Evolutionary conservation across 2,888 invertebrate genomes (phyloP).

Genomic region (Thecophora atra): DNA sequence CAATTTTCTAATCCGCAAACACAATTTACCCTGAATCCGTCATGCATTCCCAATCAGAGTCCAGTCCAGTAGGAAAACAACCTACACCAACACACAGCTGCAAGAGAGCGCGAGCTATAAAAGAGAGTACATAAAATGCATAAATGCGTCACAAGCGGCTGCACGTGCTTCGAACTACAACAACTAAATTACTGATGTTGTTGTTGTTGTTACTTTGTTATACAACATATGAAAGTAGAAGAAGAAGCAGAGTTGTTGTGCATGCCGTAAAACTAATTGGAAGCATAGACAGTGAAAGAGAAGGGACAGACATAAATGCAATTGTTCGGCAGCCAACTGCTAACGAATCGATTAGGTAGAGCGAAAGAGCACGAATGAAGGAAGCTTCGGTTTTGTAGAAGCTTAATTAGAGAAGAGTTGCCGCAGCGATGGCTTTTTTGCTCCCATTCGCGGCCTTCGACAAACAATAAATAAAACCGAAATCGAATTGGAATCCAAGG

Average conservation of each 20-base stretch:
- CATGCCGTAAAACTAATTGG: slow-evolving; percentile 8
- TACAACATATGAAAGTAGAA: too few relatives aligned
- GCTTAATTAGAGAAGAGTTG: neutral
- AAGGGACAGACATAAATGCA: neutral
- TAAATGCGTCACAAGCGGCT: neutral
- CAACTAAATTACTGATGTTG: neutral
- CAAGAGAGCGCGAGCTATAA: neutral
- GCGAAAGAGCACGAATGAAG: neutral
- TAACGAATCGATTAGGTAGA: neutral
- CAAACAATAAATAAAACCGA: neutral
- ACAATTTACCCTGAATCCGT: too few relatives aligned
- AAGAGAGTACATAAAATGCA: neutral
- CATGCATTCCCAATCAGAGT: too few relatives aligned
- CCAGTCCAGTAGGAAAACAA: too few relatives aligned
- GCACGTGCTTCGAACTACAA: slow-evolving; percentile 15
- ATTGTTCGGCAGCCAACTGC: too few relatives aligned
- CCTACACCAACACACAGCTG: too few relatives aligned
- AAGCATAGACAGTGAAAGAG: neutral
- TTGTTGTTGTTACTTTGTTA: neutral
- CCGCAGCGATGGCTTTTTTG: neutral
- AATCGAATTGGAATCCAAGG: neutral
- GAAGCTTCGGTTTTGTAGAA: too few relatives aligned
- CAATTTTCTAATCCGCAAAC: neutral
- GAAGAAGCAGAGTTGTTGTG: neutral
- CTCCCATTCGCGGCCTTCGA: neutral